Base-by-base conservation (phyloP, 2,888 invertebrate genomes). In the Nemotelus nigrinus region DNA sequence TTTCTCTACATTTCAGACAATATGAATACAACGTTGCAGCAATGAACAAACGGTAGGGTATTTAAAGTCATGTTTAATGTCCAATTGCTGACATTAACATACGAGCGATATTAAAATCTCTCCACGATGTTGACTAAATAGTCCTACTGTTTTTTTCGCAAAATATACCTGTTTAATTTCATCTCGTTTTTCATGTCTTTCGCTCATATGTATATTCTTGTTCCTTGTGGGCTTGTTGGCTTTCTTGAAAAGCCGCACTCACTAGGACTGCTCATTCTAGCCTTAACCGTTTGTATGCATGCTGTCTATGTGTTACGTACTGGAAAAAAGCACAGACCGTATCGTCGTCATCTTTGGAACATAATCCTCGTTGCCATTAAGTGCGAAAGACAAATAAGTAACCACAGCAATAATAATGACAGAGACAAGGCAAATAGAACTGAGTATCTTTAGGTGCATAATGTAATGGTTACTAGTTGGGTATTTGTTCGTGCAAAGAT, bases 1-100 rank as follows among this genome's bases (percentile, higher is more conserved):
- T 25, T 25, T 25, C 25, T 25, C 25, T 25, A 25, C 25, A 25
- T 25, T 25, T 25, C 25, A 25, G 25, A 25, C 25, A 25, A 25
- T 25, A 25, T 25, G 25, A 25, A 25, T 25, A 25, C 25, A 25
- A 25, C 25, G 25, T 25, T 63, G 63, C 39, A 63, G 43, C 39
- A 63, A 47, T 47, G 41, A 65, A 65, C 63, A 43, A 71, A 25
- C 71, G 71, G 71, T 55, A 72, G 72, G 39, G 58, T 47, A 72
- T 72, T 72, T 72, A 57, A 57, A 72, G 72, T 58, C 72, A 25
- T 72, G 72, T 72, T 72, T 25, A 58, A 44, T 72, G 72, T 72
- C 72, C n/a, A 45, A 58, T 44, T 25, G 25, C n/a, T 72, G 72
- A 72, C 72, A 58, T 72, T 72, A 72, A 72, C 58, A 72, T 72